Percentiles rank a stretch among this genome's conserved stretches.
These are phyloP conservation scores for Tortrix viridana DNA, from an alignment of 2,888 invertebrate species.

Conservation along the genomic window DNA sequence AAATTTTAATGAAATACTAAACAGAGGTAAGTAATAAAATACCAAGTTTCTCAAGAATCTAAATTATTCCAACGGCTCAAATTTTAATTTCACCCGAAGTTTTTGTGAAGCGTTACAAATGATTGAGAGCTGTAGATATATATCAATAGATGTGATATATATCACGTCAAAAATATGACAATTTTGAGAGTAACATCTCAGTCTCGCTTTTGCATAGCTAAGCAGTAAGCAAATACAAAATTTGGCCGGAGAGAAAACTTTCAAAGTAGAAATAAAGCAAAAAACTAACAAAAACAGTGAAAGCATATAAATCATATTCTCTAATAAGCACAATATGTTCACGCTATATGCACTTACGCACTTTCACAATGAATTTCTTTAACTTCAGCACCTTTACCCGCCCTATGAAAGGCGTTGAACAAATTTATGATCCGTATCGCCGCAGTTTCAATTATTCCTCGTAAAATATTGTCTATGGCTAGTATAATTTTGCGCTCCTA, in stretches of 20 bases:
- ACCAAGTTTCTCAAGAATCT: no score
- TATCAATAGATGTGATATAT: no score
- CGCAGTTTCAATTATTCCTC: constrained; percentile 62
- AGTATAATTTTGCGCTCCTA: constrained; percentile 60
- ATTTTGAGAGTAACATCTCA: no score
- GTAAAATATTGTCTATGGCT: constrained; percentile 53
- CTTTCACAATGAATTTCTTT: constrained; percentile 55
- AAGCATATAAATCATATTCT: constrained; percentile 53
- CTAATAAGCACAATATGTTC: constrained; percentile 47
- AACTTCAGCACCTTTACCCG: constrained; percentile 48
- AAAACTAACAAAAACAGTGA: constrained; percentile 47
- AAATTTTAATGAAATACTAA: no score
- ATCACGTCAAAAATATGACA: no score
- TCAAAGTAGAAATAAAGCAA: neutral
- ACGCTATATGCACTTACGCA: constrained; percentile 54
- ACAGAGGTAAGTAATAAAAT: no score
- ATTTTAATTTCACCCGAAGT: no score
- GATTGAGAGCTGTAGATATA: no score
- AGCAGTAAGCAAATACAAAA: neutral
- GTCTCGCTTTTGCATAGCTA: neutral
- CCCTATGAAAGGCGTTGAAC: constrained; percentile 62
- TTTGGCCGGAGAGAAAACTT: neutral
- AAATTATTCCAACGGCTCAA: no score
- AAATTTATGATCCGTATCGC: constrained; percentile 75
- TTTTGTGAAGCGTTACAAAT: no score